Conservation (phyloP, 2,888 invertebrate genomes). For the Physocephala rufipes region DNA sequence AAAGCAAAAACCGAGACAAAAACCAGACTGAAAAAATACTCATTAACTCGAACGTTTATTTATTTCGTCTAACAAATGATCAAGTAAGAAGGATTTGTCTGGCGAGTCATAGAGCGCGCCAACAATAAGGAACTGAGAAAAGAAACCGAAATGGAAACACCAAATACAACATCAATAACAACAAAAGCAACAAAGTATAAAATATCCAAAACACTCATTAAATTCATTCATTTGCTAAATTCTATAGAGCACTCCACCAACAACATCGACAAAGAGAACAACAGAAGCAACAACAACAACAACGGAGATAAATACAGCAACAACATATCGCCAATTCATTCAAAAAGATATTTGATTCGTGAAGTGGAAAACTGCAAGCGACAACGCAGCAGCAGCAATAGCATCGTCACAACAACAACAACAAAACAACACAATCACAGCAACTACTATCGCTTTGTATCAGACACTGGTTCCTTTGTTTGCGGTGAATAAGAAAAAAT, state of each 20-base stretch:
- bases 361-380: slow-evolving; percentile 17
- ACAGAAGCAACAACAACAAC: slow-evolving; percentile 15
- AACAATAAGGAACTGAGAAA: not conserved
- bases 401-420: slow-evolving; percentile 12
- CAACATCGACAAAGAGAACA: slow-evolving; percentile 10
- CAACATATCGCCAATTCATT: not conserved
- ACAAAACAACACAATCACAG: not conserved
- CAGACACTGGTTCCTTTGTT: not conserved
- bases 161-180: slow-evolving; percentile 5
- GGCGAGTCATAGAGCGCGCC: slow-evolving; percentile 11
- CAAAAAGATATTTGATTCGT: slow-evolving; percentile 15
- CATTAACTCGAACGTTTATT: slow-evolving; percentile 7
- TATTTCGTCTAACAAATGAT: slow-evolving; percentile 8
- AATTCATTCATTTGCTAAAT: slow-evolving; percentile 38
- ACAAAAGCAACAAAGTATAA: slow-evolving; percentile 6
- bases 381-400: slow-evolving; percentile 13
- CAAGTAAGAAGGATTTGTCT: not conserved
- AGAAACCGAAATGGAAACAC: not conserved
- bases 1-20: not conserved
- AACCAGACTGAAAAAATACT: not conserved
- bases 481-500: not conserved
- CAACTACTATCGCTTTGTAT: slow-evolving; percentile 12
- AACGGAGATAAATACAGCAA: not conserved
- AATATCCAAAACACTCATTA: slow-evolving; percentile 40
- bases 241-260: not conserved